These are phyloP conservation scores for Pheosia tremula DNA, from an alignment of 2,888 invertebrate species.

Conservation along the genomic window DNA sequence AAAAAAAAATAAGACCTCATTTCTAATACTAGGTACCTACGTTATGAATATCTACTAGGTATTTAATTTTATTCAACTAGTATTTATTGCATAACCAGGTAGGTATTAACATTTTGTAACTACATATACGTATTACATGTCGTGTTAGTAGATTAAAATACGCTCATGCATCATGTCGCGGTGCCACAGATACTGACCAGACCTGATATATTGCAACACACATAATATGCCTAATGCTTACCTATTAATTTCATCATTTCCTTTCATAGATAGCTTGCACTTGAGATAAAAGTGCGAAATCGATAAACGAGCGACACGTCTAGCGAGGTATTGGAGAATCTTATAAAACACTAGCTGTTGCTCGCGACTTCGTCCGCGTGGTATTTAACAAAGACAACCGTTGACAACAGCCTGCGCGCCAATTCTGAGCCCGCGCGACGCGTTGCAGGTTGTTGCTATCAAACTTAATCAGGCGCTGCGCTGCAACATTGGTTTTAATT, in stretches of 20 bases:
- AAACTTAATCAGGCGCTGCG: too few relatives aligned
- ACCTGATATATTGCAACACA: slow-evolving; percentile 5
- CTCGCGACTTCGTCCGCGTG: too few relatives aligned
- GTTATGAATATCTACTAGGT: too few relatives aligned
- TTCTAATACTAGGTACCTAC: too few relatives aligned
- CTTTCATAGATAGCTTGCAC: slow-evolving; percentile 1
- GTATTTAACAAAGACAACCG: too few relatives aligned
- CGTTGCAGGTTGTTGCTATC: too few relatives aligned
- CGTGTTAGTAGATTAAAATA: not conserved
- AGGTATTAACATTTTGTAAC: slow-evolving; percentile 8
- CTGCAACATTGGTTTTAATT: too few relatives aligned
- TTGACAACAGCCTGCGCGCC: too few relatives aligned
- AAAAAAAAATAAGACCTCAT: too few relatives aligned
- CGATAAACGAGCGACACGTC: not conserved
- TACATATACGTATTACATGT: not conserved
- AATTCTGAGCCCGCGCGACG: too few relatives aligned
- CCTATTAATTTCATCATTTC: slow-evolving; percentile 7
- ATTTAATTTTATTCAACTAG: not conserved
- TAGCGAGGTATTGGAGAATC: not conserved
- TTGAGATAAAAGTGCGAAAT: not conserved
- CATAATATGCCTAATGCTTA: slow-evolving; percentile 6
- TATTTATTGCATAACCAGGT: slow-evolving; percentile 3
- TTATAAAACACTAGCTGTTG: too few relatives aligned
- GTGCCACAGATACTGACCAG: slow-evolving; percentile 1
- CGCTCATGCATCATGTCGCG: not conserved